These are phyloP conservation scores for Papilio glaucus DNA, from an alignment of 1,140 invertebrate species.

Conservation along the genomic window DNA sequence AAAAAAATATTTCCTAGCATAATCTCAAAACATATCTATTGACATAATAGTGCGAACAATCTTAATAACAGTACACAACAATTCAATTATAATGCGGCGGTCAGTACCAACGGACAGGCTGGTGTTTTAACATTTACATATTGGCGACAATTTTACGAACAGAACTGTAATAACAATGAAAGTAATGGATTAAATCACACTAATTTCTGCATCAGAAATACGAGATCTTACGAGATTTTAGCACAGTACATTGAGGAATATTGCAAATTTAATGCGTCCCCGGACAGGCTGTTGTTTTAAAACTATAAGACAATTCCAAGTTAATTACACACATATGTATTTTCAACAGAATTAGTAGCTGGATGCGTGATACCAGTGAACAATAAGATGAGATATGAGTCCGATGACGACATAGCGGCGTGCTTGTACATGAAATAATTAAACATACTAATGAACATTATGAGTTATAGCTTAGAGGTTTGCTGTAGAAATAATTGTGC, in stretches of 20 bases:
- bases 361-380: neutral
- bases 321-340: no score
- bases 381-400: neutral
- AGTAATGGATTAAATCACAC: neutral
- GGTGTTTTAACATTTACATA: neutral
- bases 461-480: no score
- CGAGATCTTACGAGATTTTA: conserved; percentile 22
- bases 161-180: neutral
- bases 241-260: neutral
- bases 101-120: neutral
- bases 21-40: conserved; percentile 63
- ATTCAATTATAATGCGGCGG: conserved; percentile 43
- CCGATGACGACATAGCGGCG: no score
- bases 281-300: neutral
- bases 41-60: conserved; percentile 33
- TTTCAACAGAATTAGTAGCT: neutral
- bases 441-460: neutral
- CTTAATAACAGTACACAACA: conserved; percentile 41
- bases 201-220: neutral
- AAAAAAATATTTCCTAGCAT: conserved; percentile 63
- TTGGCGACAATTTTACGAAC: neutral
- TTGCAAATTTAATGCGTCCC: neutral
- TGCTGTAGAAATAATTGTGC: no score
- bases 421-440: neutral
- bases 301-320: no score